A percentile compares a stretch with the other conserved stretches of the same genome.
These are phyloP conservation scores for Chauna torquata DNA, from an alignment of 2,113 vertebrate genomes.

Conservation along the genomic window DNA sequence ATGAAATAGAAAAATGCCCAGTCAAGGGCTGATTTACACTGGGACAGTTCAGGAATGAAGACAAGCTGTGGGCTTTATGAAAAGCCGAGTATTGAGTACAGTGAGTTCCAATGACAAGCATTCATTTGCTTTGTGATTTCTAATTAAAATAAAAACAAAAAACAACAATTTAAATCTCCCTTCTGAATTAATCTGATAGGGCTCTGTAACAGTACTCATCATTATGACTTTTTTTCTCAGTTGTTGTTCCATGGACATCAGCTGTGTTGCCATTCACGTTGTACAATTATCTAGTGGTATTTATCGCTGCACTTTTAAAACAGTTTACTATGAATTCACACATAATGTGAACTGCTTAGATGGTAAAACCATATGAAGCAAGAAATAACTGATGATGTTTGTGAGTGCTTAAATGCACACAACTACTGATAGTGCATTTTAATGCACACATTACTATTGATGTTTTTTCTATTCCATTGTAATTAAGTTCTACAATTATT, in stretches of 20 bases:
- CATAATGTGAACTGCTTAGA: not conserved
- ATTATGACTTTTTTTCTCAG: not conserved
- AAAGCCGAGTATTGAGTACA: not conserved
- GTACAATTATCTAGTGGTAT: not conserved
- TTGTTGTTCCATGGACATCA: not conserved
- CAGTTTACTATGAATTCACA: not conserved
- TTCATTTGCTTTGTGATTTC: not conserved
- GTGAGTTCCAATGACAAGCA: not conserved
- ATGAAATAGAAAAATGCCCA: not conserved
- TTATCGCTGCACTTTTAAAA: not conserved
- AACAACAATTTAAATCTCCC: not conserved
- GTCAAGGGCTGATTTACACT: not conserved
- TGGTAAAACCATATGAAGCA: not conserved
- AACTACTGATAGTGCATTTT: not conserved
- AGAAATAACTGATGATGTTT: not conserved
- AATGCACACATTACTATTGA: not conserved
- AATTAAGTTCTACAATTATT: not conserved
- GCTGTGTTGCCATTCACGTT: not conserved
- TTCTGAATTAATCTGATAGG: constrained; percentile 28
- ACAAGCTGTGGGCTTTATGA: not conserved
- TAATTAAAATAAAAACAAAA: constrained; percentile 23
- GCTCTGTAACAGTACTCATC: not conserved
- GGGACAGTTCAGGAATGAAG: not conserved
- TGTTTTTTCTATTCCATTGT: not conserved
- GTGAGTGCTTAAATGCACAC: not conserved